Evolutionary conservation across 2,797 vertebrate genomes (phyloP), one percentile per base, ranked within the genome.

Genomic region (Gobio occitaniae): DNA sequence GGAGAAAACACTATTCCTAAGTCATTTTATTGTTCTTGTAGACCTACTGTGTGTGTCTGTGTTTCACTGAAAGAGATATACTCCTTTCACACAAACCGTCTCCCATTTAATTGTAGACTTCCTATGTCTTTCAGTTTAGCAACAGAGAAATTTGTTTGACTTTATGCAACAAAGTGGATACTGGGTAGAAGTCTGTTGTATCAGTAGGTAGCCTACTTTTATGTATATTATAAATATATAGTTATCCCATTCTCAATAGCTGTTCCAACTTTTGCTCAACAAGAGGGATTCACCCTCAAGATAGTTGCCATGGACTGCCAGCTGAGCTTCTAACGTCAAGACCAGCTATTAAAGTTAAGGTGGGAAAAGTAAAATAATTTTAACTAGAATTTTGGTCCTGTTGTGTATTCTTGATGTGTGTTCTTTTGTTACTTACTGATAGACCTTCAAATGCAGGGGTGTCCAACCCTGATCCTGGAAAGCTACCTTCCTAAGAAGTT

Each of bases 81-180:
- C 29, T 92, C 82, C 84, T 93, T 93, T 93, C 90, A 92, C 87
- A 90, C 90, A 85, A 88, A 88, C 90, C 61, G 83, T 92, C 87
- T 91, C 88, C 88, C 76, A 71, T 90, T 90, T 93, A 90, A 92
- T 92, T 92, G 87, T 89, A 91, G 89, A 94, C 91, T 93, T 94
- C 92, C 91, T 92, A 76, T 90, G 86, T 80, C 82, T 74, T 89
- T 91, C 85, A 89, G 89, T 91, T 76, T 80, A 88, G 89, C 90
- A 74, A 86, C 84, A 87, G 11, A 75, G 70, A 90, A 83, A 91
- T 89, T 50, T 63, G 84, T 86, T 29, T n/a, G 80, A 84, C 52
- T 69, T 54, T 89, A 88, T 91, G 90, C 88, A 86, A 87, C 91
- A 71, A 32, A 41, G 29, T 75, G 15, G 69, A 4, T n/a, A 71